These are phyloP conservation scores for Drosophila repleta DNA, from an alignment of 1,140 invertebrate genomes.

Conservation along the genomic window DNA sequence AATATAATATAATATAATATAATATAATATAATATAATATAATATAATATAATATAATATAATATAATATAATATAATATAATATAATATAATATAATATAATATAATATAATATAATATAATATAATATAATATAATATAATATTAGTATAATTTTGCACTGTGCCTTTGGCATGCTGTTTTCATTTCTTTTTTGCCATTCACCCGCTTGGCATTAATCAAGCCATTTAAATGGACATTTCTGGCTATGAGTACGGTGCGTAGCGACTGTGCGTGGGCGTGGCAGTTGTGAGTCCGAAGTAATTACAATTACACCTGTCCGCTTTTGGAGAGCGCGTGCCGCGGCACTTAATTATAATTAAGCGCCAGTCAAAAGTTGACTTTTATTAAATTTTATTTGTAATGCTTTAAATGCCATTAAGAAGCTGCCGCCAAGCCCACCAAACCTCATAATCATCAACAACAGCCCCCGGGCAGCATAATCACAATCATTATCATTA, in stretches of 20 bases:
- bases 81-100: no score
- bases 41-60: no score
- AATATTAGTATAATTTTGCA: no score
- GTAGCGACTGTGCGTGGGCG: conserved; percentile 3
- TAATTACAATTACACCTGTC: conserved; percentile 81
- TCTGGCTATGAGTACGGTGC: conserved; percentile 61
- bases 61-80: no score
- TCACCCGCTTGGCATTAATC: conserved; percentile 61
- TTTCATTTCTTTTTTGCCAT: conserved; percentile 1
- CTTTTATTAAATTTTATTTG: conserved; percentile 82
- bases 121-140: no score
- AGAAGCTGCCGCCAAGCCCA: conserved; percentile 20
- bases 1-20: no score
- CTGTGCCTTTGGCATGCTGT: conserved; percentile 60
- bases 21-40: no score
- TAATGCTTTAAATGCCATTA: conserved; percentile 75
- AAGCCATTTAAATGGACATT: conserved; percentile 80
- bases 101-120: no score
- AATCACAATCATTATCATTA: conserved; percentile 31
- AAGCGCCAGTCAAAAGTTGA: conserved; percentile 72
- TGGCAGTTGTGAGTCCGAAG: conserved; percentile 38
- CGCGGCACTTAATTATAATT: conserved; percentile 76
- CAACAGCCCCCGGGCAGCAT: neutral
- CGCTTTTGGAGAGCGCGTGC: conserved; percentile 52
- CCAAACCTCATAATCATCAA: neutral